Conservation (phyloP, 2,888 invertebrate species). For the Slavum lentiscoides region DNA sequence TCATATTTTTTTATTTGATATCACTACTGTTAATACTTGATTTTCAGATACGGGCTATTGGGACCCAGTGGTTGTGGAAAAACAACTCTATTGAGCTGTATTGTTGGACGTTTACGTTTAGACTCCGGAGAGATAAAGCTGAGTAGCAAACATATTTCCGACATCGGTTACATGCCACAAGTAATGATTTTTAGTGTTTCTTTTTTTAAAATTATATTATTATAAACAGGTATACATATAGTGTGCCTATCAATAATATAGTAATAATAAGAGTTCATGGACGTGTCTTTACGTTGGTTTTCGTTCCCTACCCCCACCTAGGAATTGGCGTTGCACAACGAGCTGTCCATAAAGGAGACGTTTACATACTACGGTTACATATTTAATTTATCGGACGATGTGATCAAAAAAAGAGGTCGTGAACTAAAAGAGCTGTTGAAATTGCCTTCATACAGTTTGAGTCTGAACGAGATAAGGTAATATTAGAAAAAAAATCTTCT, state of each 20-base stretch:
- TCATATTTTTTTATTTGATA: background rate
- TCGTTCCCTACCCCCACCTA: background rate
- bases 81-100: slow-evolving; percentile 63
- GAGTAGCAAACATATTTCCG: slow-evolving; percentile 59
- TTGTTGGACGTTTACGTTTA: slow-evolving; percentile 62
- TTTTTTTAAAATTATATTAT: background rate
- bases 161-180: slow-evolving; percentile 64
- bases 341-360: slow-evolving; percentile 57
- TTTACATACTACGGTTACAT: slow-evolving; percentile 57
- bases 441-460: slow-evolving; percentile 56
- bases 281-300: too few species aligned
- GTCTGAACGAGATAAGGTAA: slow-evolving; percentile 57
- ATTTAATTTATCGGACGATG: slow-evolving; percentile 56
- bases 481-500: background rate
- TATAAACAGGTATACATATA: background rate
- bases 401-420: slow-evolving; percentile 56
- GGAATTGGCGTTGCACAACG: slow-evolving; percentile 57
- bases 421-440: slow-evolving; percentile 57
- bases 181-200: slow-evolving; percentile 60
- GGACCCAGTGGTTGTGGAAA: slow-evolving; percentile 66
- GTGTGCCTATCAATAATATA: background rate
- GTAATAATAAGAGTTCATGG: too few species aligned
- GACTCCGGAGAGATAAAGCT: slow-evolving; percentile 62
- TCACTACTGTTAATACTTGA: background rate
- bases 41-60: slow-evolving; percentile 63